Conservation (phyloP, 2,113 vertebrate genomes). For the Ophiodon elongatus region DNA sequence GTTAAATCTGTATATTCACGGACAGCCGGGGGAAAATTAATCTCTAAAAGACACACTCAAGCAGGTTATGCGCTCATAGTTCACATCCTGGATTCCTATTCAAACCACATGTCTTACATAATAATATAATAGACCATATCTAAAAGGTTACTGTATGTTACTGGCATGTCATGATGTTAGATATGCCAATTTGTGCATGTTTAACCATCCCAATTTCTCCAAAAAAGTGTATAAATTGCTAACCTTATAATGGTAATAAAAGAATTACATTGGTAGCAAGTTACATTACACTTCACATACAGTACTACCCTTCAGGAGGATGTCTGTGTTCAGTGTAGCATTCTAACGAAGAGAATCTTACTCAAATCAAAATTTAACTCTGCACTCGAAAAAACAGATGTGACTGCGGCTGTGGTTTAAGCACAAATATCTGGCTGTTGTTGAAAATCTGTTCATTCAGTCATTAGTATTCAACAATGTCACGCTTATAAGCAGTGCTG, state of each 20-base stretch:
- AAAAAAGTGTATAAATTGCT: conserved; percentile 7
- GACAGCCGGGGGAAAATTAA: background rate
- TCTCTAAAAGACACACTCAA: conserved; percentile 12
- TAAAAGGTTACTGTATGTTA: conserved; percentile 16
- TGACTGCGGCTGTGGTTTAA: conserved; percentile 18
- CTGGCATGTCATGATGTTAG: conserved; percentile 43
- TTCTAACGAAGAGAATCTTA: background rate
- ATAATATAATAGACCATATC: conserved; percentile 18
- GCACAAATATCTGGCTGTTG: conserved; percentile 32
- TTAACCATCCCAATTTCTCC: background rate
- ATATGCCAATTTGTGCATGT: conserved; percentile 16
- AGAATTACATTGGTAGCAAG: background rate
- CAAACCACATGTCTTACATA: conserved; percentile 20
- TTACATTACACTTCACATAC: conserved; percentile 8
- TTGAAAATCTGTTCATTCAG: conserved; percentile 44
- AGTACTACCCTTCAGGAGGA: background rate
- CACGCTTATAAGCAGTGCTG: conserved; percentile 18
- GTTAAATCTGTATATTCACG: conserved; percentile 9
- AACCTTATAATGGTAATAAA: conserved; percentile 18
- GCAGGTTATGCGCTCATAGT: conserved; percentile 7
- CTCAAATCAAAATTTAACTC: background rate
- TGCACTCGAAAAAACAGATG: conserved; percentile 28
- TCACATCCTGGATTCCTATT: conserved; percentile 21
- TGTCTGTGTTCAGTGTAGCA: conserved; percentile 14
- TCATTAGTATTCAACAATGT: conserved; percentile 28